A percentile compares a stretch with the other conserved stretches of the same genome.
These are phyloP conservation scores for Cygnus buccinator DNA, from an alignment of 2,113 vertebrate species.

Conservation along the genomic window DNA sequence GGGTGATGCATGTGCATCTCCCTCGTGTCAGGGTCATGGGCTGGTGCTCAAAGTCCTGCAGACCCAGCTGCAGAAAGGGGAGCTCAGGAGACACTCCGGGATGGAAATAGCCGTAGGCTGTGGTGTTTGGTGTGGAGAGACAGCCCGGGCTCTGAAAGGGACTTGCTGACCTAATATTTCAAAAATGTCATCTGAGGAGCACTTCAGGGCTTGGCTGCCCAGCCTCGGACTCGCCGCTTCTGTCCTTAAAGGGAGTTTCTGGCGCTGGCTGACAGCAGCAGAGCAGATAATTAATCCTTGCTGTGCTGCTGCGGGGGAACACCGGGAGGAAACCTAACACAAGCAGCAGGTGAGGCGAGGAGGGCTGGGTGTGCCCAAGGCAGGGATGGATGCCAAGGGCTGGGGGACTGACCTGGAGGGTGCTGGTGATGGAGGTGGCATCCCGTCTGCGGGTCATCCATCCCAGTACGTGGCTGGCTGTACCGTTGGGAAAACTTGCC, in stretches of 20 bases:
- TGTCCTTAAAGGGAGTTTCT: conserved; percentile 36
- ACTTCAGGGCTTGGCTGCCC: conserved; percentile 17
- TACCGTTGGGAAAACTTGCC: too few relatives aligned
- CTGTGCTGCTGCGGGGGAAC: background rate
- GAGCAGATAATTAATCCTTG: background rate
- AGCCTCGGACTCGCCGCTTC: background rate
- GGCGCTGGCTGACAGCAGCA: background rate
- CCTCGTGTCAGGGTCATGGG: background rate
- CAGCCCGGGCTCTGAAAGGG: background rate
- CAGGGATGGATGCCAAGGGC: background rate
- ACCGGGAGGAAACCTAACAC: background rate
- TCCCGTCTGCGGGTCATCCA: background rate
- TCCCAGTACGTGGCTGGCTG: background rate
- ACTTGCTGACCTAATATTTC: background rate
- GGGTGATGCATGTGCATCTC: fast-evolving
- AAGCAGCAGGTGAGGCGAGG: background rate
- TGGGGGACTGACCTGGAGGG: background rate
- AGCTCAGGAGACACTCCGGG: background rate
- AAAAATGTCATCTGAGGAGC: background rate
- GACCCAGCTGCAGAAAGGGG: background rate
- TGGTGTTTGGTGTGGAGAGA: background rate
- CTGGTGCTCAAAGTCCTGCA: background rate
- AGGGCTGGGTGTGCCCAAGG: background rate
- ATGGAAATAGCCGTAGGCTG: background rate
- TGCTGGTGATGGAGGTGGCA: background rate